Conservation (phyloP, 1,140 invertebrate species). For the Calliopsis andreniformis region DNA sequence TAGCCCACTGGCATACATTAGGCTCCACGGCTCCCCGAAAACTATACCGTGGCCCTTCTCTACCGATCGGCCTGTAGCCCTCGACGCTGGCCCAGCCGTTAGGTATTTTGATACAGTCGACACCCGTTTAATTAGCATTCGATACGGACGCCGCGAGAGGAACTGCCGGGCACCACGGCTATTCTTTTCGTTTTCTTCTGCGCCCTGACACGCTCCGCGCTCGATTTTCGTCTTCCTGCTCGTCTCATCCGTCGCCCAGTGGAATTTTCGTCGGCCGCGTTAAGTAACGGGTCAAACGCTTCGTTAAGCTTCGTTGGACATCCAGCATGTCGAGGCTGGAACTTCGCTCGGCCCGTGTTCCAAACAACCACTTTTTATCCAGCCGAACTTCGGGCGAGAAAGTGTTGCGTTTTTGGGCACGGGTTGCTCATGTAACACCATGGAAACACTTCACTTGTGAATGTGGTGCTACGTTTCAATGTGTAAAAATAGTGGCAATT, state of each 20-base stretch:
- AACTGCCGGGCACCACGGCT: slow-evolving; percentile 60
- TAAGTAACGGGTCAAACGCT: slow-evolving; percentile 2
- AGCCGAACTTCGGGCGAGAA: no score
- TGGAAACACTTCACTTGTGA: not conserved
- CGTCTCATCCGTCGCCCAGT: not conserved
- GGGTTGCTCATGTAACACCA: not conserved
- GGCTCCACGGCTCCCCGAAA: slow-evolving; percentile 76
- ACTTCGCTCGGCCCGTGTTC: no score
- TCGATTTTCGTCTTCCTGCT: slow-evolving; percentile 58
- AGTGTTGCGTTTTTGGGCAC: no score
- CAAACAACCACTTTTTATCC: not conserved
- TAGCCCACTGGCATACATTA: slow-evolving; percentile 82
- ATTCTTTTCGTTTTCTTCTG: slow-evolving; percentile 38
- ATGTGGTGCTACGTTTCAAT: not conserved
- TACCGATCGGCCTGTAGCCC: slow-evolving; percentile 49
- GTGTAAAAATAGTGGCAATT: not conserved
- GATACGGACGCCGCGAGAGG: slow-evolving; percentile 74
- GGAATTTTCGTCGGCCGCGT: slow-evolving; percentile 10
- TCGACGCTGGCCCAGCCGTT: slow-evolving; percentile 68
- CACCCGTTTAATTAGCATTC: slow-evolving; percentile 80
- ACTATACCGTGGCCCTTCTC: slow-evolving; percentile 69
- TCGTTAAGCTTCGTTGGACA: slow-evolving; percentile 4
- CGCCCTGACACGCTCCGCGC: slow-evolving; percentile 43
- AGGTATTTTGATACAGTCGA: slow-evolving; percentile 79
- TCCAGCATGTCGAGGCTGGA: no score